These are phyloP conservation scores for Seriola dumerili DNA, from an alignment of 2,113 vertebrate genomes.

Conservation along the genomic window DNA sequence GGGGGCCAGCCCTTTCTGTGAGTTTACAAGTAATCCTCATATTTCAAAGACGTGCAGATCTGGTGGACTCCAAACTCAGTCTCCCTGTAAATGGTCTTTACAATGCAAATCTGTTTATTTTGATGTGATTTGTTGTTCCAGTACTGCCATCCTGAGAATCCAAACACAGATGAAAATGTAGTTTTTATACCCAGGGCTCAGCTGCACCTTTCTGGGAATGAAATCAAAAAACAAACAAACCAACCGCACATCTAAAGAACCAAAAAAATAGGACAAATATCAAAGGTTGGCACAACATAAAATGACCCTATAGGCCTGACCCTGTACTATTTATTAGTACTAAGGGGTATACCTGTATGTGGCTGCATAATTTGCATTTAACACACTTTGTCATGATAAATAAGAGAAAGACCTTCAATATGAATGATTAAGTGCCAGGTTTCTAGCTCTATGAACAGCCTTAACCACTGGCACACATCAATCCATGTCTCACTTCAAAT, in stretches of 20 bases:
- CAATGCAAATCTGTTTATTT: neutral
- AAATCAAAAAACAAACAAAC: neutral
- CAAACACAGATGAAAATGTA: neutral
- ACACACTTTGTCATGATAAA: neutral
- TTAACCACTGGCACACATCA: neutral
- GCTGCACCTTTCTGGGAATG: neutral
- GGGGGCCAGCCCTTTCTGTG: neutral
- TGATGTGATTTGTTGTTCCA: constrained; percentile 9
- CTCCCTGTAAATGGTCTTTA: neutral
- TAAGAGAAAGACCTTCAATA: neutral
- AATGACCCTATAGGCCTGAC: neutral
- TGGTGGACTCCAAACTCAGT: neutral
- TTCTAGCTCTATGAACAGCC: neutral
- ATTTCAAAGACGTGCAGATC: constrained; percentile 18
- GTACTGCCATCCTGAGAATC: neutral
- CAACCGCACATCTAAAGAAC: neutral
- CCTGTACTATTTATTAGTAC: neutral
- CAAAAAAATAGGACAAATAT: neutral
- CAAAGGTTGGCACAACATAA: neutral
- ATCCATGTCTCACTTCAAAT: constrained; percentile 1
- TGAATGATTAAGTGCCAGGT: neutral
- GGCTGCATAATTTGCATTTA: neutral
- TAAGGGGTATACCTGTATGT: neutral
- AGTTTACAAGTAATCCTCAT: constrained; percentile 1
- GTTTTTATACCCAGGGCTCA: neutral